Percentiles rank a stretch among this genome's conserved stretches.
phyloP scores from a whole-genome alignment of 2,888 invertebrate species.

The Lathronympha strigana region DNA sequence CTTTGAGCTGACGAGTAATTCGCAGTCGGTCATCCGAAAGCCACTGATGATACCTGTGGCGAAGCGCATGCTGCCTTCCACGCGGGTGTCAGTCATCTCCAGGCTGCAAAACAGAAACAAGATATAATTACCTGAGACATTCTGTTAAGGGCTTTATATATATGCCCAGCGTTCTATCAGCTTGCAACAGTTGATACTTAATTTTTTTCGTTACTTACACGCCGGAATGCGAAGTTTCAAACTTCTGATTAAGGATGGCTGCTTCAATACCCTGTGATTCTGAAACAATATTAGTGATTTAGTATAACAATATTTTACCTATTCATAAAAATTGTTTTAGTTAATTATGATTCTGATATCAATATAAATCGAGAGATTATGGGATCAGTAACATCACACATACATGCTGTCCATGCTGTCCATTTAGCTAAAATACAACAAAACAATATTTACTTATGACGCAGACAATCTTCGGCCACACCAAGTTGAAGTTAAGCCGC shows the following conservation, averaged over 20 bases:
- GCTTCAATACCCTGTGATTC: background rate
- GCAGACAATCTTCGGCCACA: background rate
- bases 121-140: background rate
- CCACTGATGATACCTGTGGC: background rate
- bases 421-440: no score
- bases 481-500: background rate
- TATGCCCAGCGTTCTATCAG: background rate
- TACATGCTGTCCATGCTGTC: background rate
- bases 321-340: no score
- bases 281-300: background rate
- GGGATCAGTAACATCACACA: no score
- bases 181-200: no score
- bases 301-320: no score
- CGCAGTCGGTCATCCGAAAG: background rate
- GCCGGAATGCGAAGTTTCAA: background rate
- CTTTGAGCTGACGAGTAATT: no score
- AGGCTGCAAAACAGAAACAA: constrained; percentile 1
- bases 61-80: background rate
- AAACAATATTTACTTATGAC: background rate
- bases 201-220: background rate
- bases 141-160: background rate
- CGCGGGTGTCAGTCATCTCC: background rate
- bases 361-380: no score
- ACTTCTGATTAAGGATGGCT: background rate
- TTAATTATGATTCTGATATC: no score